Evolutionary conservation across 1,140 invertebrate genomes (phyloP).

Genomic region (Pseudomyrmex dendroicus): DNA sequence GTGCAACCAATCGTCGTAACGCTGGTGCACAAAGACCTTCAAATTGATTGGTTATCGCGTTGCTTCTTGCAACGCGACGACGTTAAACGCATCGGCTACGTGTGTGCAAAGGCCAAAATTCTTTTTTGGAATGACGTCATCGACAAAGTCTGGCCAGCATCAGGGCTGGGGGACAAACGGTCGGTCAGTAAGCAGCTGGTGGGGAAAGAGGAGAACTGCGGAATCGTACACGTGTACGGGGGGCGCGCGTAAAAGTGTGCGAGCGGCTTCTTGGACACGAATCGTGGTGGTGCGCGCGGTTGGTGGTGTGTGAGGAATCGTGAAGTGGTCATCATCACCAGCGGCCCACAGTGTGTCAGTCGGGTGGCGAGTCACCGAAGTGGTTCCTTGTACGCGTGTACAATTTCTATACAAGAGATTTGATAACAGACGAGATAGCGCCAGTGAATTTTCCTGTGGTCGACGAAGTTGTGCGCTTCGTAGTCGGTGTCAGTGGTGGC

Average conservation of each 20-base stretch:
- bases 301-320: slow-evolving; percentile 44
- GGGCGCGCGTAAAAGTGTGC: slow-evolving; percentile 65
- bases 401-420: slow-evolving; percentile 52
- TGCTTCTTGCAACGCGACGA: too few species aligned
- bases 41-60: too few species aligned
- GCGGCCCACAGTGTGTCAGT: slow-evolving; percentile 63
- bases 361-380: slow-evolving; percentile 60
- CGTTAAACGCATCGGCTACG: too few species aligned
- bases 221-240: slow-evolving; percentile 53
- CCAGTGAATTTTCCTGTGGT: slow-evolving; percentile 65
- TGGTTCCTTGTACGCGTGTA: slow-evolving; percentile 39
- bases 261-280: slow-evolving; percentile 54
- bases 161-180: neutral
- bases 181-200: slow-evolving; percentile 3
- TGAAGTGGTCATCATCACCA: slow-evolving; percentile 18
- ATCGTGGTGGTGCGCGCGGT: slow-evolving; percentile 59
- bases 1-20: too few species aligned
- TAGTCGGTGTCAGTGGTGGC: slow-evolving; percentile 1
- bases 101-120: neutral
- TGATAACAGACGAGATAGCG: slow-evolving; percentile 64
- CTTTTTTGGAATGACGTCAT: slow-evolving; percentile 67
- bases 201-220: neutral
- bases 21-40: too few species aligned
- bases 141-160: slow-evolving; percentile 46
- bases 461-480: slow-evolving; percentile 25